Conservation (phyloP, 35 echinoderm and acorn worm genomes). For the Lytechinus variegatus region DNA sequence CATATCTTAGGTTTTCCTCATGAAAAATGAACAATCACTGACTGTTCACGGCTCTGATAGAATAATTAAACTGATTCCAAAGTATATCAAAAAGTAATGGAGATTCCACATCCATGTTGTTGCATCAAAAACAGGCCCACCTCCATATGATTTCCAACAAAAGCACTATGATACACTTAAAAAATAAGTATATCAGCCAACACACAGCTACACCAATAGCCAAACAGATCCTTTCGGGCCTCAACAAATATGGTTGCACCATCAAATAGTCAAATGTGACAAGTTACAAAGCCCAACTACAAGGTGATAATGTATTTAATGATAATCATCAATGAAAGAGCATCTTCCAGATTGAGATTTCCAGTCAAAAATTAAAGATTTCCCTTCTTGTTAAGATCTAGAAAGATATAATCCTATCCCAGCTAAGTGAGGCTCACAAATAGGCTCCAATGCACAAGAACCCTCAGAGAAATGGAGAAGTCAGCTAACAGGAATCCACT, state of each 20-base stretch:
- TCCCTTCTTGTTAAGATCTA: neutral
- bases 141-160: neutral
- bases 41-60: neutral
- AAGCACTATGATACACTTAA: neutral
- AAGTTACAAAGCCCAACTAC: neutral
- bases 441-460: neutral
- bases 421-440: neutral
- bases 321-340: neutral
- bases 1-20: neutral
- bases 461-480: neutral
- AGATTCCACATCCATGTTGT: neutral
- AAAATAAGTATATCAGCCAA: neutral
- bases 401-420: neutral
- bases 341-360: neutral
- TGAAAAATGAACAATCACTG: neutral
- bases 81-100: neutral
- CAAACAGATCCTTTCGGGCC: neutral
- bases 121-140: neutral
- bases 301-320: neutral
- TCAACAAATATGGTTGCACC: neutral
- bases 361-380: neutral
- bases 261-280: neutral
- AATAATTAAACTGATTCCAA: neutral
- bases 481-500: neutral
- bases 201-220: neutral